Evolutionary conservation across 2,113 vertebrate species (phyloP), one percentile per base, ranked within the genome.

Genomic region (Thomomys bottae): DNA sequence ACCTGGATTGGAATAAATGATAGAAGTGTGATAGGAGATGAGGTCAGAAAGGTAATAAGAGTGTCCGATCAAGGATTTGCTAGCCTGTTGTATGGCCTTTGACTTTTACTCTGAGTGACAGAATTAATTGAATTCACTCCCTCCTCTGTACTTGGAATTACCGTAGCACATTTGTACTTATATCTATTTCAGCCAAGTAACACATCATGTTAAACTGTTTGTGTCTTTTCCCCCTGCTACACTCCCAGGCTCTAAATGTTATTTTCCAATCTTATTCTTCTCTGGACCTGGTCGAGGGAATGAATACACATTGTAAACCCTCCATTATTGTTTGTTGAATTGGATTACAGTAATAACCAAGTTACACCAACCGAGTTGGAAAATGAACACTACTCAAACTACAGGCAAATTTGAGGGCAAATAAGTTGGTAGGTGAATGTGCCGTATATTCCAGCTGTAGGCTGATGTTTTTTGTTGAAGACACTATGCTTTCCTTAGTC

Each of bases 31-130:
- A 9, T 40, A 54, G 20, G 76, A 80, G 30, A 28, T 11, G 30
- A 79, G n/a, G 75, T 82, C 71, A 77, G 70, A 36, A 70, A 38
- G 68, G 45, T 67, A 59, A 82, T 15, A 17, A 17, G 38, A 71
- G 54, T 1, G 15, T 61, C 84, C 36, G 38, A 54, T 57, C 59
- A 78, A 57, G 85, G 71, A 76, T 61, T 83, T 21, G 8, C 85
- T n/a, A 49, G 64, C 78, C 79, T 34, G 28, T 8, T 23, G 32
- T 76, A 71, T 76, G 80, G 54, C 49, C 68, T 79, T 89, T 89
- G 73, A 38, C 86, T 92, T 94, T 95, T 91, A 71, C 38, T 91
- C 79, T 95, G 85, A 95, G 85, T 81, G 91, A 87, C 85, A 85
- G 89, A 88, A 86, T 87, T 95, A 91, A 95, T 94, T 77, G 87